Base-by-base conservation (phyloP, 2,797 vertebrate species). In the Pelobates cultripes region DNA sequence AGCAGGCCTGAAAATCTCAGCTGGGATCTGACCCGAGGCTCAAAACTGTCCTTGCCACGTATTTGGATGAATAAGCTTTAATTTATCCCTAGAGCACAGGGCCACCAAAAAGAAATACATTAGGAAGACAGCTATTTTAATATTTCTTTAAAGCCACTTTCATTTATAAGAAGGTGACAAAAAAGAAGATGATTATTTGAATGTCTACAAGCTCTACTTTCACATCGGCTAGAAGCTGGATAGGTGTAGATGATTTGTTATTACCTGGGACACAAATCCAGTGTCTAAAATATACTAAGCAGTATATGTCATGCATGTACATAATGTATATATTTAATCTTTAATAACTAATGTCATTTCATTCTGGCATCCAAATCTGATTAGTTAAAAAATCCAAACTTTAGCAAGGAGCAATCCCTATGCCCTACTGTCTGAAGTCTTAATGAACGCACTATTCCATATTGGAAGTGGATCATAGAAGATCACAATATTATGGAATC, bases 41-140 rank as follows among this genome's bases (percentile, higher is more conserved):
- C 71, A 41, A 66, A 75, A 75, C 70, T 67, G 76, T 79, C 79
- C 75, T 60, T 67, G 60, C 71, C 71, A 75, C 68, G 43, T 70
- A 51, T 82, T 55, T 70, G 84, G 79, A 70, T 75, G 75, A 75
- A 75, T 60, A 47, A 82, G 79, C 84, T 82, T 78, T 85, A 81
- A 85, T 82, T 82, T 66, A 47, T 81, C 66, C 79, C 72, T 61
- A 40, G 61, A 85, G 84, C 75, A 13, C 70, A 57, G 68, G 71
- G 40, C 71, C 84, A 67, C 60, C 75, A 70, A 78, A 47, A 51
- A 51, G 28, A 15, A 61, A 63, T 75, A 63, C 61, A 12, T 66
- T 45, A 64, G 64, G 45, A 81, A 85, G 67, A 64, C 70, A 77
- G 60, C 67, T 67, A 81, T 70, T 75, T 78, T 71, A 78, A 78